These are phyloP conservation scores for Sceloporus tristichus DNA, from an alignment of 2,113 vertebrate species.

Conservation along the genomic window DNA sequence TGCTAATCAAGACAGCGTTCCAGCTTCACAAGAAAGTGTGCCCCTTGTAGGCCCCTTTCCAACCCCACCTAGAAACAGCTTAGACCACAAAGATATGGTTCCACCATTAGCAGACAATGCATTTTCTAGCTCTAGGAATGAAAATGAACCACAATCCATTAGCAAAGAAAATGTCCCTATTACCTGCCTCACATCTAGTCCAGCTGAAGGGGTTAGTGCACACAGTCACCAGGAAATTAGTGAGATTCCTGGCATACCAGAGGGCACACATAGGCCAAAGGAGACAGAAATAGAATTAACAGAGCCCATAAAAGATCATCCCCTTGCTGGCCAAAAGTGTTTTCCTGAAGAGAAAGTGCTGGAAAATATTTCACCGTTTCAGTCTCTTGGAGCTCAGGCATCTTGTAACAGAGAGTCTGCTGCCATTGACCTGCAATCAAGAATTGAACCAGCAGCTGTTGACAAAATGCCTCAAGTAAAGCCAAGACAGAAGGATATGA, in stretches of 20 bases:
- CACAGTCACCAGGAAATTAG: not conserved
- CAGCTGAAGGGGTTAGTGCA: not conserved
- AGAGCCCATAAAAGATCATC: slow-evolving; percentile 17
- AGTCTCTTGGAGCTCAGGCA: slow-evolving; percentile 17
- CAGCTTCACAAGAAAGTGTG: not conserved
- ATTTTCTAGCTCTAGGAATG: rapidly evolving
- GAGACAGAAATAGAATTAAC: slow-evolving; percentile 47
- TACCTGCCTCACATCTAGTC: not conserved
- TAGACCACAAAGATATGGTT: not conserved
- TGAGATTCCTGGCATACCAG: slow-evolving; percentile 58
- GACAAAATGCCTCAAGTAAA: slow-evolving; percentile 32
- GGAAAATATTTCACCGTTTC: slow-evolving; percentile 31
- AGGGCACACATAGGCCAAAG: slow-evolving; percentile 58
- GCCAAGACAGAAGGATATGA: not conserved
- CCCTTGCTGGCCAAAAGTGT: slow-evolving; percentile 54
- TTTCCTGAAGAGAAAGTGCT: slow-evolving; percentile 51
- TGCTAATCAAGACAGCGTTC: not conserved
- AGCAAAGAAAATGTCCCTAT: slow-evolving; percentile 11
- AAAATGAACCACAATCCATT: not conserved
- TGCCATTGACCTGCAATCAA: slow-evolving; percentile 18
- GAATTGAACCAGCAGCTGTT: slow-evolving; percentile 22
- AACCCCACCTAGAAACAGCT: not conserved
- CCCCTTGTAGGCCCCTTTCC: not conserved
- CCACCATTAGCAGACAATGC: not conserved
- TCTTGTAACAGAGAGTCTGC: slow-evolving; percentile 34